Conservation (phyloP, 1,140 invertebrate species). For the Antheraea mylitta region DNA sequence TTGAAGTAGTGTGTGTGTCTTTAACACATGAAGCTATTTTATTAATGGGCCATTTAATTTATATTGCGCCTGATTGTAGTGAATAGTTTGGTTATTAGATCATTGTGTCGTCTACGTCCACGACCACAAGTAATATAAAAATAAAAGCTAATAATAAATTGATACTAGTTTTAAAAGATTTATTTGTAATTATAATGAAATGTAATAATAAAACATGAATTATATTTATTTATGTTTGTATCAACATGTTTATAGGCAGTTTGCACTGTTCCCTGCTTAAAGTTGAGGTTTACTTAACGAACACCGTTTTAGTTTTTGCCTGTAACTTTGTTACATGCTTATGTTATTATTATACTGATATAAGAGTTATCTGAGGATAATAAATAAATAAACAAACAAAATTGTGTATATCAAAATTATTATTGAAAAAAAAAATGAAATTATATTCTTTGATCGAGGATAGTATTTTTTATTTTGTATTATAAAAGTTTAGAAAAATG, state of each 20-base stretch:
- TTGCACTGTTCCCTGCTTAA: constrained; percentile 28
- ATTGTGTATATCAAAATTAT: neutral
- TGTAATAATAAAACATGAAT: constrained; percentile 46
- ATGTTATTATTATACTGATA: constrained; percentile 15
- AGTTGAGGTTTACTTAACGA: constrained; percentile 35
- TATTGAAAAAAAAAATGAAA: neutral
- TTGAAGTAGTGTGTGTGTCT: too few species aligned
- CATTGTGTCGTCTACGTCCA: constrained; percentile 16
- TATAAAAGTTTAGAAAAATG: neutral
- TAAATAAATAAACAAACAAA: neutral
- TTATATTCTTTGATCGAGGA: neutral
- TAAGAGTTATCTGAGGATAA: neutral
- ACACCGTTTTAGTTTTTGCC: constrained; percentile 24
- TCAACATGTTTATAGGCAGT: constrained; percentile 46
- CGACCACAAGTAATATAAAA: constrained; percentile 25
- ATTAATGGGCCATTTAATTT: too few species aligned
- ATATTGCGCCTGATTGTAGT: too few species aligned
- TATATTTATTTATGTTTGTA: constrained; percentile 36
- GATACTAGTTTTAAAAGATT: constrained; percentile 46
- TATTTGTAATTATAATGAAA: constrained; percentile 60
- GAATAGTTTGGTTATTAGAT: too few species aligned
- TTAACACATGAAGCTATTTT: too few species aligned
- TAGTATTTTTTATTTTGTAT: neutral
- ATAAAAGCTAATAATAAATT: constrained; percentile 41
- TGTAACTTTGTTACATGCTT: constrained; percentile 27